A percentile compares a stretch with the other conserved stretches of the same genome.
These are phyloP conservation scores for Papilio protenor DNA, from an alignment of 2,888 invertebrate species.

Conservation along the genomic window DNA sequence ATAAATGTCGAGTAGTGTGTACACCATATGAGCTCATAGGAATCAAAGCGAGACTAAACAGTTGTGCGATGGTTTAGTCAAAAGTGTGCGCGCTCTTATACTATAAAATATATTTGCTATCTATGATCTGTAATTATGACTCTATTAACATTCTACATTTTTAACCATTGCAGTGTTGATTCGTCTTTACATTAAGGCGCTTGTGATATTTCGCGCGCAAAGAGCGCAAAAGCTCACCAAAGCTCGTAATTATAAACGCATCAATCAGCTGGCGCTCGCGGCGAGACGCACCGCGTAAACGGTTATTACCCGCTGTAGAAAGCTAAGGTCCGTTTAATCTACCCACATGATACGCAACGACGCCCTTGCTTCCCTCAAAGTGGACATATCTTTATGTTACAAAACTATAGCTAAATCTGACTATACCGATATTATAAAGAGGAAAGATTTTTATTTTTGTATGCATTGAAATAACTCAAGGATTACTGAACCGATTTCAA, in stretches of 20 bases:
- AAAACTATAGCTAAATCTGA: no score
- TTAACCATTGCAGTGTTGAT: conserved; percentile 44
- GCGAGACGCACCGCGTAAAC: conserved; percentile 64
- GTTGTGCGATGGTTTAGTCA: no score
- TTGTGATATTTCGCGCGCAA: conserved; percentile 74
- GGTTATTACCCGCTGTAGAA: conserved; percentile 66
- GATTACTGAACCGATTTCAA: no score
- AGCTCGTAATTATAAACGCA: conserved; percentile 77
- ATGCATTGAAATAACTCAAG: no score
- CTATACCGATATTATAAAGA: no score
- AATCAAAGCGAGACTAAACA: no score
- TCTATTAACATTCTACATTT: neutral
- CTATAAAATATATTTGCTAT: no score
- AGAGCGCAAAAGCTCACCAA: conserved; percentile 66
- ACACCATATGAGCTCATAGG: no score
- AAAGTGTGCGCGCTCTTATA: no score
- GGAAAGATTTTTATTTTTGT: no score
- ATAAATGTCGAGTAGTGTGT: no score
- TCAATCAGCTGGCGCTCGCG: conserved; percentile 72
- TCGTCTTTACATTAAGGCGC: conserved; percentile 57
- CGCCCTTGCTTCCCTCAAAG: conserved; percentile 48
- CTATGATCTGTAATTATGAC: no score
- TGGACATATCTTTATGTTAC: neutral
- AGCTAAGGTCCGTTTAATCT: conserved; percentile 56
- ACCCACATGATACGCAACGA: conserved; percentile 21